Evolutionary conservation across 1,140 invertebrate genomes (phyloP), one percentile per base, ranked within the genome.

Genomic region (Phocides pigmalion): DNA sequence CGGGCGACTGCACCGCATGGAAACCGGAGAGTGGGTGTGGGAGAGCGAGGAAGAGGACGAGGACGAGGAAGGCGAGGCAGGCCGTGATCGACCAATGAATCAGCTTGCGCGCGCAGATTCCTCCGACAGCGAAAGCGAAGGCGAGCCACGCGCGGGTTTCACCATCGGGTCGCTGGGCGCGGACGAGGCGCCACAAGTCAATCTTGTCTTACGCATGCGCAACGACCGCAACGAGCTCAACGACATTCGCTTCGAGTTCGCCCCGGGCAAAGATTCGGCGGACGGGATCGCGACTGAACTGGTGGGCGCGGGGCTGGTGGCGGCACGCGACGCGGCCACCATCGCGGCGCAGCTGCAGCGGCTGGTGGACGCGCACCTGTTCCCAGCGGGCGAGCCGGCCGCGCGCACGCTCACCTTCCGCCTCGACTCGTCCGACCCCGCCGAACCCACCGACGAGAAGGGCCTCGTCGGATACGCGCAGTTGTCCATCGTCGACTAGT

Each of bases 11-110:
- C 98, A 99, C 85, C 94, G 98, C 78, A 99, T 97, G 42, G 96
- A 98, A 70, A 98, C 98, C n/a, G 98, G 98, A 2, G 97, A 98
- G 81, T 99, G 98, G 98, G 97, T 99, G 12, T 99, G 98, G 98
- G 98, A 97, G n/a, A 98, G 97, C 64, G 98, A 93, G 58, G 93
- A 93, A 68, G 93, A 93, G 62, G 92, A 93, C 44, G 93, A 92
- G 53, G 87, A 83, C 17, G 86, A 87, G 68, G 92, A 92, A n/a
- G 82, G 76, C 49, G 80, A 73, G 28, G 75, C 77, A 12, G 76
- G 69, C n/a, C 72, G 77, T 41, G 88, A 93, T 74, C 88, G 92
- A 0, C 93, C 93, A 25, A 93, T 94, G 80, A 94, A 94, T 80
- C 85, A 89, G 2, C 71, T 93, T 19, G 90, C 89, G 62, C 84